These are phyloP conservation scores for Apamea crenata DNA, from an alignment of 2,888 invertebrate species.

Conservation along the genomic window DNA sequence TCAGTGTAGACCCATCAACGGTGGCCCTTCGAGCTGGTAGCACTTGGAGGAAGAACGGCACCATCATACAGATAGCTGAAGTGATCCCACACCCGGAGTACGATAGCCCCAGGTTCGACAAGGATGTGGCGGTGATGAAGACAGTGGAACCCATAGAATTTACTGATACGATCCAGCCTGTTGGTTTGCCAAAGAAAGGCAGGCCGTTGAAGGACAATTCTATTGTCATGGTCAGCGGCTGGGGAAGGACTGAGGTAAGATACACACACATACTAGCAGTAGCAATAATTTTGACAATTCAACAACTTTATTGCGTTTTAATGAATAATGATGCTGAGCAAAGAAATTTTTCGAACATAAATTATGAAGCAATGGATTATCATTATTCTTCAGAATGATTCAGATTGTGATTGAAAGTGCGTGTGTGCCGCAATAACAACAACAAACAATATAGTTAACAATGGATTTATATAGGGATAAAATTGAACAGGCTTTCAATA, in stretches of 20 bases:
- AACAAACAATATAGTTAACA: too few species aligned
- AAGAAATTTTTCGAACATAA: too few species aligned
- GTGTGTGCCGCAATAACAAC: too few species aligned
- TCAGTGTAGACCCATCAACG: slow-evolving; percentile 81
- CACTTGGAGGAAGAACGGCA: slow-evolving; percentile 82
- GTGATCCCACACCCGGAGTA: slow-evolving; percentile 83
- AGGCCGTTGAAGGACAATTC: slow-evolving; percentile 73
- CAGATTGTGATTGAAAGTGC: too few species aligned
- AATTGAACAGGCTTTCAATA: background rate
- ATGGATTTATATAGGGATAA: background rate
- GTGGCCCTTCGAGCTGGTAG: slow-evolving; percentile 88
- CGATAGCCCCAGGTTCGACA: slow-evolving; percentile 82
- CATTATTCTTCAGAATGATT: too few species aligned
- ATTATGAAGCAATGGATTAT: too few species aligned
- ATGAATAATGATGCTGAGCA: too few species aligned
- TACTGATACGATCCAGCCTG: slow-evolving; percentile 77
- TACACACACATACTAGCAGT: too few species aligned
- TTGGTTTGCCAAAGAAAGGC: slow-evolving; percentile 73
- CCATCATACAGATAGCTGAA: slow-evolving; percentile 82
- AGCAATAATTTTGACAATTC: too few species aligned
- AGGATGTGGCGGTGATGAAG: slow-evolving; percentile 85
- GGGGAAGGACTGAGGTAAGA: slow-evolving; percentile 83
- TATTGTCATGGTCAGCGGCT: slow-evolving; percentile 81
- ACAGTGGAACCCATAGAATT: slow-evolving; percentile 81
- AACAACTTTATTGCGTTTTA: too few species aligned